A percentile compares a stretch with the other conserved stretches of the same genome.
phyloP scores from a whole-genome alignment of 2,797 vertebrate species.

The Pterois miles region DNA sequence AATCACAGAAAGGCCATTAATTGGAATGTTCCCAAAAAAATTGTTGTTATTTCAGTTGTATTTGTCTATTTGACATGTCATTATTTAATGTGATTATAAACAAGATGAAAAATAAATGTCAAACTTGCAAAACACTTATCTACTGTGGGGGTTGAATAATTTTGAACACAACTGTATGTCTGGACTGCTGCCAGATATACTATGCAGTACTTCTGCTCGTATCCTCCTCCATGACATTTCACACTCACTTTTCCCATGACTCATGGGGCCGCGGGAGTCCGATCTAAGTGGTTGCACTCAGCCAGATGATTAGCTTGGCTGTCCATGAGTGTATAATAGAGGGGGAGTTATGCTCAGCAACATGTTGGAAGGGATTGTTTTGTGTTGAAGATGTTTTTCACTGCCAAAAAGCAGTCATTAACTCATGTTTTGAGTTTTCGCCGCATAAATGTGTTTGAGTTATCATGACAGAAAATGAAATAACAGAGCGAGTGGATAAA shows the following conservation, averaged over 20 bases:
- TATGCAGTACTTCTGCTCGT: conserved; percentile 15
- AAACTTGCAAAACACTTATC: too few relatives aligned
- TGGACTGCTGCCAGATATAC: conserved; percentile 44
- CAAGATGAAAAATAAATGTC: too few relatives aligned
- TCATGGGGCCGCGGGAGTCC: conserved; percentile 50
- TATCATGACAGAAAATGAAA: conserved; percentile 17
- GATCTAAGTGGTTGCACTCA: conserved; percentile 66
- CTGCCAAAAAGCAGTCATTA: conserved; percentile 6
- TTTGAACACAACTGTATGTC: too few relatives aligned
- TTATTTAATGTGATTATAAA: too few relatives aligned
- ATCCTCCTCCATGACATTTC: conserved; percentile 49
- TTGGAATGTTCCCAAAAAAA: too few relatives aligned
- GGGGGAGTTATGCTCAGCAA: conserved; percentile 24
- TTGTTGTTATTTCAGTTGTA: too few relatives aligned
- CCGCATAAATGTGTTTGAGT: neutral
- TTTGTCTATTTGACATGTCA: too few relatives aligned
- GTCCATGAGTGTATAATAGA: conserved; percentile 39
- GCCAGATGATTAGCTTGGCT: conserved; percentile 68
- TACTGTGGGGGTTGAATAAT: too few relatives aligned
- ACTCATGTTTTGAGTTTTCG: neutral
- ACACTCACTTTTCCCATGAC: conserved; percentile 71
- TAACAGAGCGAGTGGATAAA: conserved; percentile 16
- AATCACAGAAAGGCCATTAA: too few relatives aligned
- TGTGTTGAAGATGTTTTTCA: conserved; percentile 36
- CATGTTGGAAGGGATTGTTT: conserved; percentile 37